Evolutionary conservation across 2,888 invertebrate genomes (phyloP), one percentile per base, ranked within the genome.

Genomic region (Lepidocyrtoides sp.): DNA sequence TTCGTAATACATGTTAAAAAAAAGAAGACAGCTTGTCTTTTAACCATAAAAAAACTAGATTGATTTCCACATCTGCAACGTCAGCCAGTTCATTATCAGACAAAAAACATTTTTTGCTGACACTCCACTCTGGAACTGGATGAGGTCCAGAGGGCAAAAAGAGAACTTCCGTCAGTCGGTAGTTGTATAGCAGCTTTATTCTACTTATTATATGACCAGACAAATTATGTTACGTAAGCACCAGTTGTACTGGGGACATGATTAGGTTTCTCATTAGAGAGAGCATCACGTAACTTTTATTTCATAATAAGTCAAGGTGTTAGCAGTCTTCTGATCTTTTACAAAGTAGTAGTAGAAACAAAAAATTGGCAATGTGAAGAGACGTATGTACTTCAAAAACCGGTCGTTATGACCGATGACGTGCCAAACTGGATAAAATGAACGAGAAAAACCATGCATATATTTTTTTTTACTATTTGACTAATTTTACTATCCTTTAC

Each of bases 91-190:
- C 69, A 36, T 36, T 36, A 32, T 23, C 23, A 48, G 29, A 54
- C 2, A 48, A 14, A 69, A 5, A n/a, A 75, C 5, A 54, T 54
- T 54, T 54, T 32, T n/a, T 48, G 44, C 32, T 36, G 54, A 57
- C 81, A 81, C 12, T 14, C n/a, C 29, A 26, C 23, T 87, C 48
- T 63, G 60, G 41, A 36, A 57, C 89, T 89, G 89, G 89, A 89
- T 54, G 10, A n/a, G 69, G 54, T 89, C 89, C 89, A 89, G 89
- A 89, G 81, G 89, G 81, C 89, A 89, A 82, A 81, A 63, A 36
- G 29, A 69, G 44, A 77, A 84, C 84, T 84, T 84, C 84, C 84
- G 85, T 57, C 75, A 72, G 48, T 83, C 63, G 20, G 23, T n/a
- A n/a, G n/a, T 63, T 83, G 48, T 77, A 12, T 69, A 36, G 8